Percentiles rank a stretch among this genome's conserved stretches.
Conservation (phyloP, 2,113 vertebrate genomes). For the Chauna torquata region DNA sequence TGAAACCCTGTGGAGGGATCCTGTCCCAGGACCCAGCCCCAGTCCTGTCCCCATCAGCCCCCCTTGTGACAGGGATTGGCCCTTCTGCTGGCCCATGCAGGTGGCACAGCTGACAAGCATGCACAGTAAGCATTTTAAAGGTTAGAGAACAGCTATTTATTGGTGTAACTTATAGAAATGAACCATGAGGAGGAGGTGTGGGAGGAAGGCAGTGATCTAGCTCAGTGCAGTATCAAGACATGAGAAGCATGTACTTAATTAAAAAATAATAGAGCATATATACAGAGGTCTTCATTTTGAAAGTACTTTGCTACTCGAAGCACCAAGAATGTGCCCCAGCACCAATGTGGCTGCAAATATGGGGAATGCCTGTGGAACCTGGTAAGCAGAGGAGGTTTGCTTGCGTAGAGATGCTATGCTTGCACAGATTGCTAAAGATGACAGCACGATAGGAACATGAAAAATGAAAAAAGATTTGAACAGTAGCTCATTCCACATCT, state of each 20-base stretch:
- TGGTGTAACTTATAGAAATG: neutral
- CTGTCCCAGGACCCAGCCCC: neutral
- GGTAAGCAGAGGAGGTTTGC: neutral
- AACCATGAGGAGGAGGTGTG: neutral
- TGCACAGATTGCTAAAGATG: too few species aligned
- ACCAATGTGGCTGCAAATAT: rapidly evolving
- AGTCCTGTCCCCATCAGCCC: too few species aligned
- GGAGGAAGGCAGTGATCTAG: neutral
- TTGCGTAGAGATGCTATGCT: too few species aligned
- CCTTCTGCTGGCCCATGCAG: neutral
- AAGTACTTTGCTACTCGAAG: neutral
- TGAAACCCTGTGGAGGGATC: too few species aligned
- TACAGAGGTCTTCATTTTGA: neutral
- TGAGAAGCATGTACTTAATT: neutral
- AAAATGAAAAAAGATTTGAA: too few species aligned
- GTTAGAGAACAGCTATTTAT: neutral
- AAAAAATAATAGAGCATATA: neutral
- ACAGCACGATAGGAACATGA: rapidly evolving
- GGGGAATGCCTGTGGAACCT: neutral
- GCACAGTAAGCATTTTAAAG: too few species aligned
- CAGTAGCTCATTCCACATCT: too few species aligned
- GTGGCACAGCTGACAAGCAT: neutral
- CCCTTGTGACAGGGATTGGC: neutral
- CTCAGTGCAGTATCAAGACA: neutral
- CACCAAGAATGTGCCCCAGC: neutral